These are phyloP conservation scores for Noturus placidus DNA, from an alignment of 2,113 vertebrate genomes.

Conservation along the genomic window DNA sequence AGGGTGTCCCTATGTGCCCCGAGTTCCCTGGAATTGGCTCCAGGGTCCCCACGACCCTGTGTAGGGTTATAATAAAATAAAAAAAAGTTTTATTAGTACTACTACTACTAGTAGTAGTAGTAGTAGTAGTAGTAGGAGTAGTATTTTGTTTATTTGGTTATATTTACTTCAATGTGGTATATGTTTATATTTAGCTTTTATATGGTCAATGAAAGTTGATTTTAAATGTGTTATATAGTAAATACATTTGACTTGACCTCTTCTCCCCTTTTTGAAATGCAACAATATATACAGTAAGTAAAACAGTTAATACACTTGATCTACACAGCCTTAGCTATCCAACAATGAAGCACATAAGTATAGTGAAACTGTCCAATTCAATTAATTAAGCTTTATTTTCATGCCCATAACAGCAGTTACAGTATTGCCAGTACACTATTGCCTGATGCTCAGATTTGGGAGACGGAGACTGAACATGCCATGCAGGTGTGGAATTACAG, in stretches of 20 bases:
- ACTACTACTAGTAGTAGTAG: not conserved
- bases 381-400: not conserved
- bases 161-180: not conserved
- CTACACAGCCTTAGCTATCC: constrained; percentile 19
- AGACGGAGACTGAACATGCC: constrained; percentile 28
- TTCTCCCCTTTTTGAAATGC: not conserved
- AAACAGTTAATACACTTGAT: not conserved
- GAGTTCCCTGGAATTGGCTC: too few relatives aligned
- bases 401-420: not conserved
- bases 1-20: too few relatives aligned
- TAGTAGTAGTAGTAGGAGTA: not conserved
- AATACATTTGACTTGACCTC: not conserved
- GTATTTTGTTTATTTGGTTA: not conserved
- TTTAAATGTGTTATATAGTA: not conserved
- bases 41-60: too few relatives aligned
- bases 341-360: not conserved
- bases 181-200: not conserved
- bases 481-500: constrained; percentile 42
- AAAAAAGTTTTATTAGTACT: too few relatives aligned
- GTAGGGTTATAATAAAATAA: too few relatives aligned
- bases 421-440: not conserved
- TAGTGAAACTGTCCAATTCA: constrained; percentile 22
- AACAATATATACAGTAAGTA: not conserved
- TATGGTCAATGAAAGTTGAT: not conserved
- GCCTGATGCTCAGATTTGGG: constrained; percentile 26